phyloP scores from a whole-genome alignment of 2,113 vertebrate genomes.

The Calypte anna region DNA sequence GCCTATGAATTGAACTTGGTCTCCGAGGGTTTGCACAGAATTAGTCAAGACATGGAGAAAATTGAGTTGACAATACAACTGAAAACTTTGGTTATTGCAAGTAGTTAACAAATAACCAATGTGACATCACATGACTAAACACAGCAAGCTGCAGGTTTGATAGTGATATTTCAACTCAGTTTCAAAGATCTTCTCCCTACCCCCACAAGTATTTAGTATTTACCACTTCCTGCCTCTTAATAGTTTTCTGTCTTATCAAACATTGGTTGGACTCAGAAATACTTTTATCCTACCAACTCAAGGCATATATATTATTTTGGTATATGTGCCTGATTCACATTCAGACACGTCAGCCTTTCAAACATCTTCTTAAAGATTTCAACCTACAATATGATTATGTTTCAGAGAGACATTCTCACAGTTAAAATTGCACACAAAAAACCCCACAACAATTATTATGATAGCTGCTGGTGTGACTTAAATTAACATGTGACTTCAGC shows the following conservation, averaged over 20 bases:
- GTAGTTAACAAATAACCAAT: background rate
- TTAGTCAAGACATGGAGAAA: background rate
- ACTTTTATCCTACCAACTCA: background rate
- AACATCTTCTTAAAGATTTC: background rate
- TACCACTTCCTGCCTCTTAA: background rate
- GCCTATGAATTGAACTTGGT: background rate
- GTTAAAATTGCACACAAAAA: background rate
- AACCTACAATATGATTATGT: fast-evolving
- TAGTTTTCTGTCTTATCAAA: background rate
- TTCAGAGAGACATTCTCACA: background rate
- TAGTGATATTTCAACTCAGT: background rate
- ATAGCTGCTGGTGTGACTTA: background rate
- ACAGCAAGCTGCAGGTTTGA: background rate
- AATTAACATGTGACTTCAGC: background rate
- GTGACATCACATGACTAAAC: fast-evolving
- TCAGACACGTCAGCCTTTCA: background rate
- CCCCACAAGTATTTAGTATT: background rate
- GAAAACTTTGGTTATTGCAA: background rate
- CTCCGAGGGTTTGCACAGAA: slow-evolving; percentile 18
- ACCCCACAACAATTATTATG: background rate
- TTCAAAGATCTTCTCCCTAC: background rate
- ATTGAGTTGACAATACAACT: background rate
- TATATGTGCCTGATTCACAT: background rate
- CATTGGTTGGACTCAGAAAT: background rate
- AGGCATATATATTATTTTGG: background rate